Evolutionary conservation across 2,797 vertebrate species (phyloP), one percentile per base, ranked within the genome.

Genomic region (Mus minutoides): DNA sequence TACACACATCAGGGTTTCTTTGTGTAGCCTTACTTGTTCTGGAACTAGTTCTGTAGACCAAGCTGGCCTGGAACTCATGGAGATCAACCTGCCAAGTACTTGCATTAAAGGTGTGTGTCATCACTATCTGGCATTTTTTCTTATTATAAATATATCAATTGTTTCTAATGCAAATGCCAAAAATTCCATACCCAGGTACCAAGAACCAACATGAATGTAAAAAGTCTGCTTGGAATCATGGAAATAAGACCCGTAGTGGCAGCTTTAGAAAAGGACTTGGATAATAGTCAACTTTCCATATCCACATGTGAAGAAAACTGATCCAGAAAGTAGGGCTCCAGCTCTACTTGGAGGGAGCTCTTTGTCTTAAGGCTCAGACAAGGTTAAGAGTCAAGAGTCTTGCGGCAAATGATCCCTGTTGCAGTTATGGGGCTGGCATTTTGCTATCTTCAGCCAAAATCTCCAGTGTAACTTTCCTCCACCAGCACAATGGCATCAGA

Each of bases 141-240:
- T 96, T 95, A 94, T 79, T 92, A 78, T 92, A 96, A 91, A 92
- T 75, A 96, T 84, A 92, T 88, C 88, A 95, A 93, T 96, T 96
- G 93, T 93, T 96, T 90, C 78, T 85, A 92, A 96, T 96, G 84
- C 26, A 85, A 89, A 86, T 64, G 64, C 54, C 89, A 87, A 95
- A 54, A 60, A 88, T 85, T 97, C 90, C 77, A 64, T 80, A 90
- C 77, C 49, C 64, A 95, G 67, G 90, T 84, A 79, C 34, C 92
- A 86, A 17, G 92, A 90, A 95, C 87, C 79, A 67, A 79, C 34
- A 29, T 19, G 19, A 95, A 89, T 14, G 5, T 90, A 95, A 91
- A 78, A 87, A 21, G 54, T 37, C 78, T 37, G 71, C 56, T 80
- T 73, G 60, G 31, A n/a, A 34, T 69, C 84, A 58, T 58, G 10